Conservation (phyloP, 2,113 vertebrate genomes). For the Stercorarius parasiticus region DNA sequence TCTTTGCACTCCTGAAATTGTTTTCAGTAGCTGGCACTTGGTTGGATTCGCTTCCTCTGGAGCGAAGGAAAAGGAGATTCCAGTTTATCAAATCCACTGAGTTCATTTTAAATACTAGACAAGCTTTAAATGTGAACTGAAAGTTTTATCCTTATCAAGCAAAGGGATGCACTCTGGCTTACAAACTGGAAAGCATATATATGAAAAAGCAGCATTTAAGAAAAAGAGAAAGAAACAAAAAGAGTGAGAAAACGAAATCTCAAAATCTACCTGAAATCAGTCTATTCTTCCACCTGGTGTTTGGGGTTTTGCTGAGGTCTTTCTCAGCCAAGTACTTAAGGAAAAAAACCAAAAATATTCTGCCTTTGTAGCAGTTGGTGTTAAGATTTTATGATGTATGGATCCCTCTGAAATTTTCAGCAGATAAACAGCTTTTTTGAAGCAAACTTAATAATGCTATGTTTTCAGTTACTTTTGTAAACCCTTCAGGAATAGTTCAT, state of each 20-base stretch:
- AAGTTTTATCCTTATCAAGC: neutral
- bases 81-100: neutral
- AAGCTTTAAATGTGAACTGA: neutral
- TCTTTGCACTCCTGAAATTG: neutral
- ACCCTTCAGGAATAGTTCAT: neutral
- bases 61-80: neutral
- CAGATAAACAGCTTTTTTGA: neutral
- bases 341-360: neutral
- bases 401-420: neutral
- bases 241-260: fast-evolving
- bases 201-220: neutral
- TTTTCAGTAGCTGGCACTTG: neutral
- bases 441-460: neutral
- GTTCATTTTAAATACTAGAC: neutral
- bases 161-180: neutral
- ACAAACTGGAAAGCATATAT: neutral
- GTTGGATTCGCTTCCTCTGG: neutral
- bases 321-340: neutral
- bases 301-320: neutral
- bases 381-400: neutral
- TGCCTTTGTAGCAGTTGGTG: neutral
- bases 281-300: neutral
- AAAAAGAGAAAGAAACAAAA: neutral
- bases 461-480: neutral
- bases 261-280: neutral